phyloP scores from a whole-genome alignment of 2,797 vertebrate species.

The Falco concolor region DNA sequence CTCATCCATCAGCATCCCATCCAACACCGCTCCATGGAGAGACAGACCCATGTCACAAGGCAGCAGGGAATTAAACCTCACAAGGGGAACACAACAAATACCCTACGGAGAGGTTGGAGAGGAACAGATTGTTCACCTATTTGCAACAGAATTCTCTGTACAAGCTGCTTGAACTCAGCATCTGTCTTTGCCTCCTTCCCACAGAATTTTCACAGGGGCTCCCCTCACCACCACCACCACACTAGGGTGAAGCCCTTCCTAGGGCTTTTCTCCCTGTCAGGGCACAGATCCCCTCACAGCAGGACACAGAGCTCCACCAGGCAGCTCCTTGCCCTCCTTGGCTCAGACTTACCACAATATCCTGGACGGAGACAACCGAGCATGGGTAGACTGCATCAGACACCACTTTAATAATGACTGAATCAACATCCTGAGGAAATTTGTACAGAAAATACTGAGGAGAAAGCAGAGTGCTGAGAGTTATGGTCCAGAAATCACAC shows the following conservation, averaged over 20 bases:
- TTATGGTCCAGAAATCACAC: neutral
- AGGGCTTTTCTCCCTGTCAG: neutral
- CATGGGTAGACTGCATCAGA: constrained; percentile 74
- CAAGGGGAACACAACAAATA: neutral
- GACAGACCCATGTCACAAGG: neutral
- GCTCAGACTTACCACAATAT: constrained; percentile 75
- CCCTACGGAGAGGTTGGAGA: neutral
- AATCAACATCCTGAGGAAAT: constrained; percentile 77
- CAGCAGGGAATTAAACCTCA: neutral
- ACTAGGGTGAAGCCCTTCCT: neutral
- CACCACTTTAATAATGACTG: constrained; percentile 76
- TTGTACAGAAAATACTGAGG: constrained; percentile 79
- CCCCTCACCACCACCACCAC: neutral
- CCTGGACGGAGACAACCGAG: constrained; percentile 79
- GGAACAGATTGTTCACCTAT: neutral
- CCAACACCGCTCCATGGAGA: neutral
- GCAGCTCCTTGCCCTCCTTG: neutral
- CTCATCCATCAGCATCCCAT: neutral
- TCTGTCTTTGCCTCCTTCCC: neutral
- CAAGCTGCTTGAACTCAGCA: neutral
- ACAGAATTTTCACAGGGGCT: neutral
- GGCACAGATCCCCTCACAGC: neutral
- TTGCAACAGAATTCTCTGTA: neutral
- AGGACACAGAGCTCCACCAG: neutral
- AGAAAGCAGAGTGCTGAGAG: constrained; percentile 31